These are phyloP conservation scores for Mormyrops attenuatus DNA, from an alignment of 2,797 vertebrate species.

Conservation along the genomic window DNA sequence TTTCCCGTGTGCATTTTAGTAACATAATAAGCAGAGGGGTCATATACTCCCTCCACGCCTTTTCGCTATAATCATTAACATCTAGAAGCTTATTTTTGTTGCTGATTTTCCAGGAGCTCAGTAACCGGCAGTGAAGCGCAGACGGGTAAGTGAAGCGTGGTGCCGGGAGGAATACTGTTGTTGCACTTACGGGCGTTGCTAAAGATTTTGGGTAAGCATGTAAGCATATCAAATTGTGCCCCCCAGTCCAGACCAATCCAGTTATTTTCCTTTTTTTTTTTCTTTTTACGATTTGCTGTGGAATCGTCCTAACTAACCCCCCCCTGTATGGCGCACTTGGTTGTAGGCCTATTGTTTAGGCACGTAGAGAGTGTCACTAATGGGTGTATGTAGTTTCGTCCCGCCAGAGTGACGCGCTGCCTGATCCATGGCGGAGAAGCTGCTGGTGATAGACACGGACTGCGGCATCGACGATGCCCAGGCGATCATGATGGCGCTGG, in stretches of 20 bases:
- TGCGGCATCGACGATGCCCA: constrained; percentile 72
- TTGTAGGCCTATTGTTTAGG: not conserved
- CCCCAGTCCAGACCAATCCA: not conserved
- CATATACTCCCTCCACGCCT: not conserved
- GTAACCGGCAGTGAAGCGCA: no score
- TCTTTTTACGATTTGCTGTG: not conserved
- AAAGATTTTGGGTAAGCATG: not conserved
- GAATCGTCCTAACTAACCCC: not conserved
- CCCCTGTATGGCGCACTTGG: not conserved
- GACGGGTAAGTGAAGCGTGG: no score
- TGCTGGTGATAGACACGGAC: constrained; percentile 68
- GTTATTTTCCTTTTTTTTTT: not conserved
- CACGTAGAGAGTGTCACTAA: not conserved
- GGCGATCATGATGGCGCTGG: constrained; percentile 65
- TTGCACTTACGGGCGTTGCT: no score
- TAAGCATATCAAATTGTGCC: not conserved
- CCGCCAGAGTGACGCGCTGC: not conserved
- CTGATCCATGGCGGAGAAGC: constrained; percentile 55
- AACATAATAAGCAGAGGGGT: not conserved
- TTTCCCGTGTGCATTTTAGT: not conserved
- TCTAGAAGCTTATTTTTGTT: not conserved
- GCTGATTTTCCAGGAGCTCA: not conserved
- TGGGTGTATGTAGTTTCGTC: not conserved
- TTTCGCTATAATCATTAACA: not conserved
- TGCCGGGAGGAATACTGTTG: no score